A percentile compares a stretch with the other conserved stretches of the same genome.
Conservation (phyloP, 2,797 vertebrate species). For the Callimico goeldii region DNA sequence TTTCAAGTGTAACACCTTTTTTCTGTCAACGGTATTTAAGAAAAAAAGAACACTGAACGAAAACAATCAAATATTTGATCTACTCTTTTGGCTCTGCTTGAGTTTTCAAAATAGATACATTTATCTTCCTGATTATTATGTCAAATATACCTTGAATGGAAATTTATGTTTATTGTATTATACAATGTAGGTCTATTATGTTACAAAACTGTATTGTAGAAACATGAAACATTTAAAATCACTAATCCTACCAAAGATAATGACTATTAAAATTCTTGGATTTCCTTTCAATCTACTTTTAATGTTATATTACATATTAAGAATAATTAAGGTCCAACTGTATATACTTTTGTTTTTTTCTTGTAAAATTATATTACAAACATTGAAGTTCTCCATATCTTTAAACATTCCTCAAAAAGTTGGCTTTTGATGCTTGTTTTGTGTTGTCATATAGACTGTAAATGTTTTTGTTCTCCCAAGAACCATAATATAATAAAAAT, state of each 20-base stretch:
- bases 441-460: neutral
- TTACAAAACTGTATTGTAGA: neutral
- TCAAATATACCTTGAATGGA: neutral
- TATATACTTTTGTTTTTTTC: neutral
- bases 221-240: neutral
- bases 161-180: neutral
- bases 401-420: neutral
- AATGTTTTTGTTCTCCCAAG: neutral
- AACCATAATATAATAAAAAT: neutral
- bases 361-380: neutral
- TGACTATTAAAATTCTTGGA: neutral
- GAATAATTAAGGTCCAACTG: neutral
- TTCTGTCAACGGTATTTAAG: neutral
- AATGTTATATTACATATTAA: neutral
- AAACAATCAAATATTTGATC: neutral
- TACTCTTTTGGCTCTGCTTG: neutral
- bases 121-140: neutral
- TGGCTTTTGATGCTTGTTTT: neutral
- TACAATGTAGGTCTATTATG: neutral
- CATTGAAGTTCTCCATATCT: neutral
- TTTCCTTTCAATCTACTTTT: neutral
- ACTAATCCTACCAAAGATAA: neutral
- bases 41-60: neutral
- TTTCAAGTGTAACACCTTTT: neutral
- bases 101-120: neutral